Evolutionary conservation across 2,888 invertebrate genomes (phyloP).

Genomic region (Abscondita cerata): DNA sequence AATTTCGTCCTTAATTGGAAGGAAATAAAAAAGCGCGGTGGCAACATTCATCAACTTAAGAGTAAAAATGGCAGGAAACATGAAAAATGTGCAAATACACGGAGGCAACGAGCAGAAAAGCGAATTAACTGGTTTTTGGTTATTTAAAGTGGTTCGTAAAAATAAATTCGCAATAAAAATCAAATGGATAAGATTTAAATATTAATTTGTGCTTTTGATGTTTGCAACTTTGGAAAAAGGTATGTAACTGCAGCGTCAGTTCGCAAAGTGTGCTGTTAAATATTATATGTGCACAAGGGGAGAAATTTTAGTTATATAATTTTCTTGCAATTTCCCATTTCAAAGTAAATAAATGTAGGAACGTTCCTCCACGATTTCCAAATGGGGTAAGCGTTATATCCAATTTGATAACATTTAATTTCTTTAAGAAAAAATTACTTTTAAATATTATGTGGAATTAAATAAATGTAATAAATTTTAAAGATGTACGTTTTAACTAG

Average conservation of each 20-base stretch:
- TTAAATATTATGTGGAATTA: too few species aligned
- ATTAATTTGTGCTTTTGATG: constrained; percentile 8
- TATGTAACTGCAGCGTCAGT: constrained; percentile 3
- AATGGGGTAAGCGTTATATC: constrained; percentile 20
- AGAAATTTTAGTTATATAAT: constrained; percentile 29
- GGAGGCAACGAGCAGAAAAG: neutral
- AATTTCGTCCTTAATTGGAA: neutral
- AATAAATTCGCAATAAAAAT: constrained; percentile 1
- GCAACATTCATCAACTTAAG: neutral
- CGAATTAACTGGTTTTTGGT: neutral
- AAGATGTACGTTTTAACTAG: too few species aligned
- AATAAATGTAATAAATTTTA: too few species aligned
- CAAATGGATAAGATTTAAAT: neutral
- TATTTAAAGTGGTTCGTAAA: too few species aligned
- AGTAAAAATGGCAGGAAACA: neutral
- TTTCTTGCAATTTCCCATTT: constrained; percentile 29
- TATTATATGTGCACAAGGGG: constrained; percentile 21
- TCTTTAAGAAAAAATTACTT: too few species aligned
- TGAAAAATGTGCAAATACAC: neutral
- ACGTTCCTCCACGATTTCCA: constrained; percentile 8
- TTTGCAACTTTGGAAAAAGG: constrained; percentile 7
- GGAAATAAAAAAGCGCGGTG: neutral
- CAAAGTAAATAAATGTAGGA: constrained; percentile 26
- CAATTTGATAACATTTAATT: constrained; percentile 16
- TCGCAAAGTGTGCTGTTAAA: constrained; percentile 13